phyloP scores from a whole-genome alignment of 2,888 invertebrate genomes.

The Drepana falcataria region DNA sequence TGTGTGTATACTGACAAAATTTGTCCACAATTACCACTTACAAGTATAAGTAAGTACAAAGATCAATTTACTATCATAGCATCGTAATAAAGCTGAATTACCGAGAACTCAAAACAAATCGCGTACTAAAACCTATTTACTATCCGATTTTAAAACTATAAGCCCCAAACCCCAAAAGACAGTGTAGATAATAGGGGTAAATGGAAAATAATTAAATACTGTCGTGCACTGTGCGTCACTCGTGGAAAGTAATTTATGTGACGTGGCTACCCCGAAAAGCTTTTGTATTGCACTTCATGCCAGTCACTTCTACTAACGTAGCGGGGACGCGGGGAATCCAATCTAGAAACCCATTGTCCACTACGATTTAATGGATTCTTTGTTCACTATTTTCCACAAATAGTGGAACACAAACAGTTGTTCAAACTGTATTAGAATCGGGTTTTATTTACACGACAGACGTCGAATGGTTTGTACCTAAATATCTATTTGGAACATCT shows the following conservation, averaged over 20 bases:
- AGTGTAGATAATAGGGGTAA: too few species aligned
- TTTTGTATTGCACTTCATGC: constrained; percentile 62
- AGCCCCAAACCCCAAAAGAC: constrained; percentile 8
- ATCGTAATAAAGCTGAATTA: too few species aligned
- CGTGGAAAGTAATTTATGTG: constrained; percentile 51
- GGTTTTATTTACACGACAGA: neutral
- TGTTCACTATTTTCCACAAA: constrained; percentile 34
- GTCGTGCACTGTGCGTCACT: constrained; percentile 46
- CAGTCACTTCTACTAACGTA: constrained; percentile 50
- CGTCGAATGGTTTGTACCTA: too few species aligned
- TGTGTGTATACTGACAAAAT: too few species aligned
- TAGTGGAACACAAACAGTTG: constrained; percentile 8
- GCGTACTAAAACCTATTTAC: too few species aligned
- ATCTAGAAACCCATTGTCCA: constrained; percentile 46
- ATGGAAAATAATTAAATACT: constrained; percentile 55
- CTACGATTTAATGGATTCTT: constrained; percentile 48
- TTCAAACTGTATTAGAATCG: neutral
- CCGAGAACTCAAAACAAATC: too few species aligned
- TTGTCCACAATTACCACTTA: too few species aligned
- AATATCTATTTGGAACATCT: too few species aligned
- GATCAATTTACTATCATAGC: too few species aligned
- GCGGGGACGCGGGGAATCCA: constrained; percentile 53
- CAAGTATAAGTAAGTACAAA: too few species aligned
- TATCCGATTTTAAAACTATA: too few species aligned
- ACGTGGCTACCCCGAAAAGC: constrained; percentile 53